Conservation (phyloP, 1,140 invertebrate species). For the Pseudomyrmex dendroicus region DNA sequence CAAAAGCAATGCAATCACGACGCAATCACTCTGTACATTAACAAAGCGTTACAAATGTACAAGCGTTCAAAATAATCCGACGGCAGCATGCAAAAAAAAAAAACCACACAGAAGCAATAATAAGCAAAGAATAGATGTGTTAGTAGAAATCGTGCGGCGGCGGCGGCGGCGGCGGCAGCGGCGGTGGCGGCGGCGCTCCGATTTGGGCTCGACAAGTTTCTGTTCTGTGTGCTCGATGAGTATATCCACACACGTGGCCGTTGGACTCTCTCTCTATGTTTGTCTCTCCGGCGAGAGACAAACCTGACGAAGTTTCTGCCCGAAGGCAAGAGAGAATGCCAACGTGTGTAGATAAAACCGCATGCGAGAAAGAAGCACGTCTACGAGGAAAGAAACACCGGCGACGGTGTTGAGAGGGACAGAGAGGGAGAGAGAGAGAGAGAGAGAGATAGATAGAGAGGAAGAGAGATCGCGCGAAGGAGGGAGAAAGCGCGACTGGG, state of each 20-base stretch:
- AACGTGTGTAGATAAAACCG: constrained; percentile 7
- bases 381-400: constrained; percentile 32
- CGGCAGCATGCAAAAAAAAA: not conserved
- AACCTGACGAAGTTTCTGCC: constrained; percentile 43
- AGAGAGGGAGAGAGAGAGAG: constrained; percentile 16
- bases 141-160: constrained; percentile 2
- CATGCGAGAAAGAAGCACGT: constrained; percentile 39
- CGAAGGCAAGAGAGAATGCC: constrained; percentile 30
- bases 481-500: constrained; percentile 23
- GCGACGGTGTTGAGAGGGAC: constrained; percentile 33
- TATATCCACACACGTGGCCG: not conserved
- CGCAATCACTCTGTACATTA: too few relatives aligned
- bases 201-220: not conserved
- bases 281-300: constrained; percentile 31
- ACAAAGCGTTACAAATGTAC: too few relatives aligned
- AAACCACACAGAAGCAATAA: not conserved
- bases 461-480: not conserved
- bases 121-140: not conserved
- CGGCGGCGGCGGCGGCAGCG: not conserved
- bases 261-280: not conserved
- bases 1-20: too few relatives aligned
- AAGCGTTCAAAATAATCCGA: not conserved
- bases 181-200: not conserved
- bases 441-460: constrained; percentile 12
- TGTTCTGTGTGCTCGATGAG: not conserved